Evolutionary conservation across 2,888 invertebrate genomes (phyloP), one percentile per base, ranked within the genome.

Genomic region (Iselma pallidipennis): DNA sequence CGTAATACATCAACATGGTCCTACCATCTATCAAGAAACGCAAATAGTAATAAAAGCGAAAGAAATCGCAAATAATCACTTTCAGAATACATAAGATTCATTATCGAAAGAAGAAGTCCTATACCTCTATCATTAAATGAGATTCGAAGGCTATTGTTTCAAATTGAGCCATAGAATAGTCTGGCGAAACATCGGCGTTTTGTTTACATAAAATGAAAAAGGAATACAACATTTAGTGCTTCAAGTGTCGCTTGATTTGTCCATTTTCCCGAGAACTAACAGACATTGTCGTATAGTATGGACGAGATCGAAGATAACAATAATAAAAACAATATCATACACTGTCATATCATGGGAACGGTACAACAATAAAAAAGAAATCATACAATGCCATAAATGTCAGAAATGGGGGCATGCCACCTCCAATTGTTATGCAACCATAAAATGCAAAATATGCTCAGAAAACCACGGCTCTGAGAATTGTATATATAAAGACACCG

Each of bases 11-110:
- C 29, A 56, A 56, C 26, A 48, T n/a, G 49, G 56, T 21, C 12
- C 25, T 2, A 28, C 23, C 51, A 57, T 31, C 33, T 57, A 29
- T 57, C 57, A 29, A 57, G 57, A 37, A 23, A 57, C 14, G 33
- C 14, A 14, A n/a, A 33, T 14, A 5, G 14, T 6, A 33, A 33
- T 1, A 7, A 33, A 14, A 33, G 4, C 4, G 14, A 33, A 14
- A 26, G 14, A 16, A 45, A 45, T 14, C 10, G 23, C 31, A 16
- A 50, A 57, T 25, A n/a, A n/a, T n/a, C n/a, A n/a, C 23, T 57
- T 5, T 50, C 50, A 51, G 10, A 51, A 4, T 57, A 50, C 33
- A 26, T 29, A 19, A 21, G 37, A 23, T 57, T 50, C 23, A 28
- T 51, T n/a, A 14, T 51, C 5, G 21, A 16, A 14, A 57, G 29